Percentiles rank a stretch among this genome's conserved stretches.
Evolutionary conservation across 1,140 invertebrate genomes (phyloP).

Genomic region (Drosophila rufa): DNA sequence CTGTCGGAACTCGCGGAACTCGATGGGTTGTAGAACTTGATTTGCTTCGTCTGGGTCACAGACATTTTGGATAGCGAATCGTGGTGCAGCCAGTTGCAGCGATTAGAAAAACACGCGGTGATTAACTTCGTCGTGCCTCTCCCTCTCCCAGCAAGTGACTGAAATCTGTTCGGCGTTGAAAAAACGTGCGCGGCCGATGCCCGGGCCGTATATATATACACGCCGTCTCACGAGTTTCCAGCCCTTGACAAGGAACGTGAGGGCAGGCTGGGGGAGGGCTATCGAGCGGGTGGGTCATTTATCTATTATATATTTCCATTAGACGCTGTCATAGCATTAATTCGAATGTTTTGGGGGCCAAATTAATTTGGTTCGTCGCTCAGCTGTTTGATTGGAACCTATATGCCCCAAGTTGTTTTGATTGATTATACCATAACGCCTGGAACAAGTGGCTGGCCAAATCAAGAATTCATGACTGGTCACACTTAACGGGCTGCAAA

Average conservation of each 20-base stretch:
- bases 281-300: not conserved
- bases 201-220: conserved; percentile 14
- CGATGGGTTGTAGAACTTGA: conserved; percentile 88
- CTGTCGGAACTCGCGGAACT: conserved; percentile 94
- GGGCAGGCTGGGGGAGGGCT: conserved; percentile 6
- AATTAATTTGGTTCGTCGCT: conserved; percentile 24
- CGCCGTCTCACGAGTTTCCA: not conserved
- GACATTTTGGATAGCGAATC: conserved; percentile 58
- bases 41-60: conserved; percentile 78
- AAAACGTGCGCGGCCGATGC: conserved; percentile 43
- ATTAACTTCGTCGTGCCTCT: conserved; percentile 66
- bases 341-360: conserved; percentile 30
- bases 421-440: conserved; percentile 1
- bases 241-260: not conserved
- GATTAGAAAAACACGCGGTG: conserved; percentile 69
- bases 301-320: conserved; percentile 26
- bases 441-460: not conserved
- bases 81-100: conserved; percentile 56
- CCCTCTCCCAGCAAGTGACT: conserved; percentile 53
- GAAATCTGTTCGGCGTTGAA: conserved; percentile 31
- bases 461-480: not conserved
- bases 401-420: not conserved
- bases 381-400: conserved; percentile 19
- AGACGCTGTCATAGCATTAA: conserved; percentile 34
- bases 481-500: not conserved